phyloP scores from a whole-genome alignment of 1,140 invertebrate genomes.

The Drosophila pallidifrons region DNA sequence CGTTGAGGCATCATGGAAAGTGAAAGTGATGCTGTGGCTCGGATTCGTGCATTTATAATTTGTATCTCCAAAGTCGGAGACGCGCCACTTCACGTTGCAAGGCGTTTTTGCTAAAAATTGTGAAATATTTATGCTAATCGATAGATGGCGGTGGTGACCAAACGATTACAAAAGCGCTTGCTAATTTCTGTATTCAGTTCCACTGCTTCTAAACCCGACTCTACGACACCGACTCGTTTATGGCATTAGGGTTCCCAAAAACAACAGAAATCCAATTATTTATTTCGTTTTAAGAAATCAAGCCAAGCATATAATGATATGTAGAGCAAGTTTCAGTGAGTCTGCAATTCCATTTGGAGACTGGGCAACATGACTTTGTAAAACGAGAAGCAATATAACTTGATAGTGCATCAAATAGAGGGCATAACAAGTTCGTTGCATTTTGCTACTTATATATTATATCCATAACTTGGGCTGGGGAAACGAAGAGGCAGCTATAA shows the following conservation, averaged over 20 bases:
- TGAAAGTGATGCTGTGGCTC: slow-evolving; percentile 68
- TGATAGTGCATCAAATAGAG: slow-evolving; percentile 2
- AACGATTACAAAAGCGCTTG: slow-evolving; percentile 66
- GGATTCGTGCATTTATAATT: slow-evolving; percentile 78
- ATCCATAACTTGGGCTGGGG: slow-evolving; percentile 29
- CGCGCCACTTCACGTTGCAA: slow-evolving; percentile 49
- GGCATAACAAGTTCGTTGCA: background rate
- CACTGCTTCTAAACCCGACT: slow-evolving; percentile 5
- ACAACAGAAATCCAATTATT: slow-evolving; percentile 1
- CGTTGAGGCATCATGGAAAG: slow-evolving; percentile 55
- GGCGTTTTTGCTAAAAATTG: slow-evolving; percentile 55
- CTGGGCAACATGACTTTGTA: slow-evolving; percentile 37
- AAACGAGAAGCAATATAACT: slow-evolving; percentile 8
- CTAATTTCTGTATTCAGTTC: slow-evolving; percentile 25
- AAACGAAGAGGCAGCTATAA: slow-evolving; percentile 25
- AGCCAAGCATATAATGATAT: slow-evolving; percentile 19
- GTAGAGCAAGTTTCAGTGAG: slow-evolving; percentile 30
- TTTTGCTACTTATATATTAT: slow-evolving; percentile 6
- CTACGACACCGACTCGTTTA: background rate
- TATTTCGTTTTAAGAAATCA: background rate
- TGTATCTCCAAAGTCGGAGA: slow-evolving; percentile 48
- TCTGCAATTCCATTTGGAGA: slow-evolving; percentile 15
- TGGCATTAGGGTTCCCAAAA: no score
- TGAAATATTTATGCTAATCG: slow-evolving; percentile 72
- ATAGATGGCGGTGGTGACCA: slow-evolving; percentile 47